Base-by-base conservation (phyloP, 2,888 invertebrate genomes). In the Conops quadrifasciatus region DNA sequence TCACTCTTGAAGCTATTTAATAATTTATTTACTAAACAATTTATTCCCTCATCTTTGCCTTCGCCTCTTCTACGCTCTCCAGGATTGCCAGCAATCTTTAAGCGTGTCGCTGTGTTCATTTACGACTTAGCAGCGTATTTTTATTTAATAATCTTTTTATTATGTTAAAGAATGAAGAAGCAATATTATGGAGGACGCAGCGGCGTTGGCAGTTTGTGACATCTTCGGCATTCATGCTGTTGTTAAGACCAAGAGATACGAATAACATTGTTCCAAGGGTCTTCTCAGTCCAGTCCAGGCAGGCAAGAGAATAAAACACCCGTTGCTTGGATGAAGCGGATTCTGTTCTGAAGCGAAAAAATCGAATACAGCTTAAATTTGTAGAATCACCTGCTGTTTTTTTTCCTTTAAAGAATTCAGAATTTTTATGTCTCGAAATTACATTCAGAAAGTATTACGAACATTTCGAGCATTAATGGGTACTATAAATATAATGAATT, bases 71-170 rank as follows among this genome's bases (percentile, higher is more conserved):
- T 21, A 19, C 7, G 9, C 19, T 11, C 24, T 15, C 30, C 62
- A 45, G 16, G 26, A 16, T 64, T 64, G 24, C 26, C 49, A 49
- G 43, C 63, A 21, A 16, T n/a, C 19, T 60, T 16, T 21, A 19
- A 28, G 30, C 36, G 28, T 45, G 2, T 43, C 24, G 43, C 56
- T 45, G 21, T 19, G n/a, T 24, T n/a, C 45, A 58, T 67, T 67
- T 67, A 67, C 28, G 36, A n/a, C n/a, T 36, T 36, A 36, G 16
- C 62, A 2, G 30, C 58, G 24, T 58, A 43, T 67, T 43, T 67
- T 56, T 58, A 58, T 67, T 67, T 67, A 58, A 67, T 59, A 36
- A 58, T 67, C 26, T 51, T 30, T 65, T 65, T 30, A 49, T 65
- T 65, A 53, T 28, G n/a, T 30, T 65, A 51, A 65, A 65, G 4